Base-by-base conservation (phyloP, 1,140 invertebrate species). In the Onthophagus taurus region DNA sequence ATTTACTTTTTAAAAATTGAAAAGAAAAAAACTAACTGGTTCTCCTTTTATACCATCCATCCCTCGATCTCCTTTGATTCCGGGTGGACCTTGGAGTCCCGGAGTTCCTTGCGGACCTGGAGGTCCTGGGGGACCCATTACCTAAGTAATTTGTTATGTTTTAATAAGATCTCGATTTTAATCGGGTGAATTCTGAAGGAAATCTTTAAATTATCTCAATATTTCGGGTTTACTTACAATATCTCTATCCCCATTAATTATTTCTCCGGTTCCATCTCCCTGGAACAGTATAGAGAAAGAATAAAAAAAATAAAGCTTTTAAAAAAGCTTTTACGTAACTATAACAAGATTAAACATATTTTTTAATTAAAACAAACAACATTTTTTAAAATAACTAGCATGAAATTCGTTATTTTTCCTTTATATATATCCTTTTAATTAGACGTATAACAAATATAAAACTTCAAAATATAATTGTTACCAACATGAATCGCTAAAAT, bases 1-100 rank as follows among this genome's bases (percentile, higher is more conserved):
- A n/a, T n/a, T n/a, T n/a, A n/a, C n/a, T n/a, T n/a, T 31, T 16
- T 35, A 13, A 23, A 39, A 21, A 11, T 31, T 34, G 13, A 47
- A 42, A 43, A 34, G 13, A 51, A 46, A 54, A 50, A 33, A 47
- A 75, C 74, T 76, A 73, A 92, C 90, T 58, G 78, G 68, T 71
- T 92, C 89, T 54, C 91, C 90, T 71, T 93, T 92, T 36, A 76
- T 69, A 50, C 91, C 91, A 55, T 89, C 85, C 57, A 79, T 77
- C 54, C 87, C 87, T 66, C 81, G 73, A 58, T 89, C 86, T 43
- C 88, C 88, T 68, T 91, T 92, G 56, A 91, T 89, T 50, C 89
- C 86, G 24, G 87, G 85, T 31, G 85, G 85, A 31, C 87, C 86
- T 66, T 86, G 75, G 24, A 81, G 61, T 30, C 85, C 89, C 31